Percentiles rank a stretch among this genome's conserved stretches.
Conservation (phyloP, 1,140 invertebrate genomes). For the Drosophila baimaii region DNA sequence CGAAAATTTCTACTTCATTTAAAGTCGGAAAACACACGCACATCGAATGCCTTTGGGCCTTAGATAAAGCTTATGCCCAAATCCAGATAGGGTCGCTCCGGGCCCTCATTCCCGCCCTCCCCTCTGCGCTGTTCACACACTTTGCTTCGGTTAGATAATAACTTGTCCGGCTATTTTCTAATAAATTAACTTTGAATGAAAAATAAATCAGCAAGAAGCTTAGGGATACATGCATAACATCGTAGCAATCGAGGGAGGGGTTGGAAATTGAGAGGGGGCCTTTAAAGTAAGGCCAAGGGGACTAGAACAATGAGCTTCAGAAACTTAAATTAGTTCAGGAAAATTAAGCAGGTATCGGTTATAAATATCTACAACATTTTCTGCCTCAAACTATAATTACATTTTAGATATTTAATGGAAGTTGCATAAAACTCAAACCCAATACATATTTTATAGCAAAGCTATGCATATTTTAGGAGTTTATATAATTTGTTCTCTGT, state of each 20-base stretch:
- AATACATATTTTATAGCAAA: too few species aligned
- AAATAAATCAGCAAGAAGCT: slow-evolving; percentile 69
- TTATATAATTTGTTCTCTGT: too few species aligned
- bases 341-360: not conserved
- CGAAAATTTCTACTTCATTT: slow-evolving; percentile 76
- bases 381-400: too few species aligned
- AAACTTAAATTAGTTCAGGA: not conserved
- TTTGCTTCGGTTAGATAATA: slow-evolving; percentile 72
- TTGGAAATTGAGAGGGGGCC: not conserved
- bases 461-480: too few species aligned
- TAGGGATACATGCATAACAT: slow-evolving; percentile 48
- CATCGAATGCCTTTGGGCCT: slow-evolving; percentile 50
- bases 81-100: slow-evolving; percentile 54
- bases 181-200: slow-evolving; percentile 82
- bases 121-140: slow-evolving; percentile 34
- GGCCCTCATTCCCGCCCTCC: not conserved
- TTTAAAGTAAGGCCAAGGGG: slow-evolving; percentile 3
- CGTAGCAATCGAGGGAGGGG: not conserved
- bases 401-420: too few species aligned
- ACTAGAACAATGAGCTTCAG: not conserved
- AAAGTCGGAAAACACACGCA: slow-evolving; percentile 57
- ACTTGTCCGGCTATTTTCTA: slow-evolving; percentile 78
- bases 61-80: slow-evolving; percentile 59
- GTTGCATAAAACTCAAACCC: too few species aligned
- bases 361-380: not conserved